Evolutionary conservation across 2,888 invertebrate species (phyloP).

Genomic region (Zaprionus bogoriensis): DNA sequence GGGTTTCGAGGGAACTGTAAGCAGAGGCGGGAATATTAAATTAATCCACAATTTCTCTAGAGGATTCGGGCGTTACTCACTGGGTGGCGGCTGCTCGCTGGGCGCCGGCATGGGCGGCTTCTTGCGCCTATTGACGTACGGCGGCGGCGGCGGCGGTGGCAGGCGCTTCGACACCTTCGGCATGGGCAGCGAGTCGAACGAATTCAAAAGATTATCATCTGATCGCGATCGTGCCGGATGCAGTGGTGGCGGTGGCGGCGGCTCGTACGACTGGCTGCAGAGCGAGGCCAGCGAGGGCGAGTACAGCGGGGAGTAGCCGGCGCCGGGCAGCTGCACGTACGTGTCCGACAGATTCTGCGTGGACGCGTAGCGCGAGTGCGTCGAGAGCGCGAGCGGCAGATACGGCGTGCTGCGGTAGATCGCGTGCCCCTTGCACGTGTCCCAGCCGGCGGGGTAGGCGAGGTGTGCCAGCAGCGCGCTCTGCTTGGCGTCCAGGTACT

Average conservation of each 20-base stretch:
- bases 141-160: conserved; percentile 85
- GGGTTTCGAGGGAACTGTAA: conserved; percentile 82
- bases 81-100: conserved; percentile 82
- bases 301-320: conserved; percentile 86
- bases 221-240: conserved; percentile 88
- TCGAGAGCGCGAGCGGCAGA: conserved; percentile 87
- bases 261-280: conserved; percentile 86
- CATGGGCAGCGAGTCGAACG: conserved; percentile 84
- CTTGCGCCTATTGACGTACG: conserved; percentile 83
- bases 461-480: conserved; percentile 86
- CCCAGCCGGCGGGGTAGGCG: conserved; percentile 81
- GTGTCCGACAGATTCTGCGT: conserved; percentile 91
- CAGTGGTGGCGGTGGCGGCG: conserved; percentile 87
- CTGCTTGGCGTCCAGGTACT: conserved; percentile 94
- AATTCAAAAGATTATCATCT: conserved; percentile 91
- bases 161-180: conserved; percentile 83
- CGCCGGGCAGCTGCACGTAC: conserved; percentile 87
- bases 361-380: conserved; percentile 89
- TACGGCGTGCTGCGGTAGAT: conserved; percentile 93
- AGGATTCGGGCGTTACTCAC: conserved; percentile 67
- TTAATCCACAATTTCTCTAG: not conserved
- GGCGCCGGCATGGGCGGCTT: conserved; percentile 84
- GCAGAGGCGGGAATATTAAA: not conserved
- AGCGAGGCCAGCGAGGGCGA: conserved; percentile 87
- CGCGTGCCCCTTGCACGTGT: conserved; percentile 86